Base-by-base conservation (phyloP, 1,140 invertebrate species). In the Pararge aegeria region DNA sequence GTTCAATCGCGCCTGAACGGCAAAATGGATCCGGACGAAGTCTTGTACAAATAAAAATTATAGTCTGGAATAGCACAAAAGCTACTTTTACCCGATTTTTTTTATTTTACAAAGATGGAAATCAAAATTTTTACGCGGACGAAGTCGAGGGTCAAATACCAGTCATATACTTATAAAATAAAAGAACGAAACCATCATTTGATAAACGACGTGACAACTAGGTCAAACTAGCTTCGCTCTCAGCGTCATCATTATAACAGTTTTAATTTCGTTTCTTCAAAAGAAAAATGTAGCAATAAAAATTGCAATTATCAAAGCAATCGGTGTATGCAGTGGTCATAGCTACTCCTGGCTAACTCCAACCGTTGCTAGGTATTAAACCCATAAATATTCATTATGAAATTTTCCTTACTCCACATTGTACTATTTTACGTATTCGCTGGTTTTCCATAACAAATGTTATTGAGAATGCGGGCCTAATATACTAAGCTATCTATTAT, bases 361-460 rank as follows among this genome's bases (percentile, higher is more conserved):
- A 66, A 54, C 55, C 73, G 64, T 67, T 65, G 74, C 73, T 67
- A 61, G 62, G 78, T 86, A 88, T 88, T 88, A 88, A 88, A 85
- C 58, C 82, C 59, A 85, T 88, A 88, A 88, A 88, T 86, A 86
- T 86, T 83, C 81, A 85, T 88, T 88, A 85, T 81, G 77, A 88
- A 83, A 78, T 86, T 80, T 75, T 78, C 63, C 84, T 85, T 85
- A 88, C 83, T 81, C 77, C 70, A 34, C 30, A 34, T 34, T 10
- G 9, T 34, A 34, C 30, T 10, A n/a, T 34, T 27, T 24, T 24
- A 24, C 24, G 24, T 24, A 4, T 24, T 24, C 24, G 7, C 24
- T 24, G 24, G 24, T 24, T 24, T 7, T 24, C 24, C 7, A 7
- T 24, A 24, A 24, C 24, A 24, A 24, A 2, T 24, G 24, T 24